phyloP scores from a whole-genome alignment of 2,113 vertebrate genomes.

The Dasypus novemcinctus region DNA sequence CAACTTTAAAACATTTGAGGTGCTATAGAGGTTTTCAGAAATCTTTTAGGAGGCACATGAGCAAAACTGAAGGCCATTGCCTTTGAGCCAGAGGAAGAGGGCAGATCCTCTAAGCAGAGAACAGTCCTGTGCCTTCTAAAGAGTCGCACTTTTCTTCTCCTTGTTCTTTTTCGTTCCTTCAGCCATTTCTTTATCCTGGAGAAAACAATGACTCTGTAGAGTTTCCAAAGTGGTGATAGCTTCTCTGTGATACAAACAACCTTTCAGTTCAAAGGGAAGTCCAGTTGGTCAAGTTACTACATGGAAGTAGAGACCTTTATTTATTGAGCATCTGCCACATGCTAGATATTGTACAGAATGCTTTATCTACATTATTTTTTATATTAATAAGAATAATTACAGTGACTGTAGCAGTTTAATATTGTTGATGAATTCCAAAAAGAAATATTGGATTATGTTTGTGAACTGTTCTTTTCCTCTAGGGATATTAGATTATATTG shows the following conservation, averaged over 20 bases:
- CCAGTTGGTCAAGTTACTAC: background rate
- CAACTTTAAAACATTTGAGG: background rate
- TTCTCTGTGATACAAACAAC: background rate
- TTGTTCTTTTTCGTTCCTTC: background rate
- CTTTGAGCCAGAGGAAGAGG: background rate
- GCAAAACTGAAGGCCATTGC: fast-evolving
- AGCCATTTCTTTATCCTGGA: background rate
- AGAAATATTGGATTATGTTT: too few species aligned
- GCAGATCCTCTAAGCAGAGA: too few species aligned
- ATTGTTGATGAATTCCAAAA: too few species aligned
- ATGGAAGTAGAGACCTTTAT: background rate
- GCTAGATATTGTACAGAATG: background rate
- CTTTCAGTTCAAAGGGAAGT: background rate
- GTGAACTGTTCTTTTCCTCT: too few species aligned
- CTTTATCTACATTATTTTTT: background rate
- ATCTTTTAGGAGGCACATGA: fast-evolving
- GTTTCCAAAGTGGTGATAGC: background rate
- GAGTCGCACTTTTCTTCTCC: fast-evolving
- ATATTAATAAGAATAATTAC: background rate
- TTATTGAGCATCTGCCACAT: background rate
- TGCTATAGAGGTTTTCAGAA: background rate
- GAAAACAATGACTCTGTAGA: background rate
- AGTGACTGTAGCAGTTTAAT: too few species aligned
- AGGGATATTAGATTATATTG: too few species aligned
- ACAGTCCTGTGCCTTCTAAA: fast-evolving